A percentile compares a stretch with the other conserved stretches of the same genome.
phyloP scores from a whole-genome alignment of 1,140 invertebrate genomes.

The Adoxophyes honmai region DNA sequence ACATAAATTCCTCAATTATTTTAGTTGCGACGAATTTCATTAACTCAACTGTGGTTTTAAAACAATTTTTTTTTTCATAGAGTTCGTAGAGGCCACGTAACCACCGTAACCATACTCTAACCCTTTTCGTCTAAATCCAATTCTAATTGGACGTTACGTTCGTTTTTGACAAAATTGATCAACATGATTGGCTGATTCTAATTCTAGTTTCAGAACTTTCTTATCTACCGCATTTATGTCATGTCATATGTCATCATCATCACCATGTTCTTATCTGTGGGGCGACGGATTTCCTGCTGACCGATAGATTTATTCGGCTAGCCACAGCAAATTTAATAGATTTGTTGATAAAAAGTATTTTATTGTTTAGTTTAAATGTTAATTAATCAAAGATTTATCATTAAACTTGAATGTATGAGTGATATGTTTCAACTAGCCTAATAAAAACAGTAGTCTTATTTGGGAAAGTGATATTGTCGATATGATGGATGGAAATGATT shows the following conservation, averaged over 20 bases:
- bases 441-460: slow-evolving; percentile 3
- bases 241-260: slow-evolving; percentile 12
- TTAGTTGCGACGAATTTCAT: no score
- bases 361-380: slow-evolving; percentile 11
- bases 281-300: neutral
- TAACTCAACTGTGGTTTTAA: no score
- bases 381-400: neutral
- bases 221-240: neutral
- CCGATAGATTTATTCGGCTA: slow-evolving; percentile 8
- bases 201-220: neutral
- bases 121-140: no score
- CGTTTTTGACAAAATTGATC: neutral
- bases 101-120: neutral
- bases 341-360: neutral
- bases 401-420: neutral
- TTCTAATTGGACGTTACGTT: neutral
- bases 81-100: neutral
- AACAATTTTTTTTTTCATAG: no score
- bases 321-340: neutral
- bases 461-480: slow-evolving; percentile 28
- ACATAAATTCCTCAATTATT: no score
- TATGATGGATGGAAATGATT: slow-evolving; percentile 79
- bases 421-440: neutral
- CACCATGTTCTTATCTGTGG: slow-evolving; percentile 6
- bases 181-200: neutral